Evolutionary conservation across 2,113 vertebrate genomes (phyloP).

Genomic region (Amblyopsis rosae): DNA sequence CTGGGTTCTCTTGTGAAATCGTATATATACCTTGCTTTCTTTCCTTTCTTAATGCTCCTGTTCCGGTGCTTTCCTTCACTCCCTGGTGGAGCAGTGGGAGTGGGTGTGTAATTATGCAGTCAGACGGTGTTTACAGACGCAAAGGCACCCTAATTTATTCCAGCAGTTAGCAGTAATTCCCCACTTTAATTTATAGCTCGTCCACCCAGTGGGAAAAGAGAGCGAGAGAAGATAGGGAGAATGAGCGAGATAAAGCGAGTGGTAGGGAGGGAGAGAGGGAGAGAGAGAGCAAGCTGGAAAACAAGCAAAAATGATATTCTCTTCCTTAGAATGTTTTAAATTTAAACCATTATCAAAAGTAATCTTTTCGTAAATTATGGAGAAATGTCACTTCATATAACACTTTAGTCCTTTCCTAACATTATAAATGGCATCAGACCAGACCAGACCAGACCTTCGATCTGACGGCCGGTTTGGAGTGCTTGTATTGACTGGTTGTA

Average conservation of each 20-base stretch:
- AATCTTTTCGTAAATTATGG: neutral
- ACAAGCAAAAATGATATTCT: no score
- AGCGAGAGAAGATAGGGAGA: constrained; percentile 54
- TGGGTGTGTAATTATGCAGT: constrained; percentile 81
- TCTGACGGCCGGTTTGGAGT: constrained; percentile 24
- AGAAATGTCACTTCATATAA: constrained; percentile 6
- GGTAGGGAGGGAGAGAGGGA: constrained; percentile 12
- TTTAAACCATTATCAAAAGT: constrained; percentile 5
- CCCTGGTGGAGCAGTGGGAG: constrained; percentile 71
- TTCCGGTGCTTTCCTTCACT: constrained; percentile 51
- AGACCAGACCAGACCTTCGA: constrained; percentile 18
- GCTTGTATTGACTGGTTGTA: constrained; percentile 57
- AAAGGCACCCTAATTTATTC: constrained; percentile 82
- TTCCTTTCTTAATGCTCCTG: constrained; percentile 12
- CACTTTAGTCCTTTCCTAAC: constrained; percentile 32
- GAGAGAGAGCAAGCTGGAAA: constrained; percentile 1
- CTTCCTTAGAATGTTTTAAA: neutral
- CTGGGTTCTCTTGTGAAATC: constrained; percentile 46
- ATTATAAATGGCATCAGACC: constrained; percentile 17
- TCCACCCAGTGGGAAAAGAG: constrained; percentile 69
- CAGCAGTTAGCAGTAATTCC: constrained; percentile 83
- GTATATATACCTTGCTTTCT: constrained; percentile 13
- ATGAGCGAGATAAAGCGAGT: neutral
- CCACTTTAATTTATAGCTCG: constrained; percentile 83
- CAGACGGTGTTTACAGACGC: constrained; percentile 82